These are phyloP conservation scores for Drosophila bunnanda DNA, from an alignment of 2,888 invertebrate genomes.

Conservation along the genomic window DNA sequence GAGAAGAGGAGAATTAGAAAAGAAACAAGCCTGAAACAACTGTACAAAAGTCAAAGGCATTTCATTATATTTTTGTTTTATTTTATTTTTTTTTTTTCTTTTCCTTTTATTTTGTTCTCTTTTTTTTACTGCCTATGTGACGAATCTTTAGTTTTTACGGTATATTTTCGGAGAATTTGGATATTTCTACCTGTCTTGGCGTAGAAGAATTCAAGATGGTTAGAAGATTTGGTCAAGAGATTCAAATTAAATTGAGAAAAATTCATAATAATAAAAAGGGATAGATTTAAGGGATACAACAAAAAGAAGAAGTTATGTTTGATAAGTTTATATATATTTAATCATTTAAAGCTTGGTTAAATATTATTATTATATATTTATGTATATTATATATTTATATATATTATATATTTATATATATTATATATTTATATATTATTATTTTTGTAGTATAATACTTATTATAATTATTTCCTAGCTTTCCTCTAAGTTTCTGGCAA, in stretches of 20 bases:
- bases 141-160: conserved; percentile 16
- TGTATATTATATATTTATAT: too few species aligned
- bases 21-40: conserved; percentile 59
- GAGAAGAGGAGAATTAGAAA: conserved; percentile 31
- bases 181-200: conserved; percentile 6
- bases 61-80: conserved; percentile 19
- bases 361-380: too few species aligned
- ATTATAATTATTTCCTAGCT: too few species aligned
- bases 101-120: not conserved
- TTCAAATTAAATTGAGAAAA: not conserved
- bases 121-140: conserved; percentile 19
- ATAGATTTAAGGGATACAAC: too few species aligned
- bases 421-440: not conserved
- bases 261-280: too few species aligned
- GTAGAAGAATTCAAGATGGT: not conserved
- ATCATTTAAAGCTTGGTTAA: too few species aligned
- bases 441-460: not conserved
- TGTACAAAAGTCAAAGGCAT: conserved; percentile 67
- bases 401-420: too few species aligned
- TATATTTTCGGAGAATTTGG: conserved; percentile 15
- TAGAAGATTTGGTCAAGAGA: not conserved
- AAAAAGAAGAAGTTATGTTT: too few species aligned
- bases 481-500: too few species aligned
- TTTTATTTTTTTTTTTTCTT: not conserved
- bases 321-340: too few species aligned